phyloP scores from a whole-genome alignment of 2,113 vertebrate species.

The Phrynocephalus versicolor region DNA sequence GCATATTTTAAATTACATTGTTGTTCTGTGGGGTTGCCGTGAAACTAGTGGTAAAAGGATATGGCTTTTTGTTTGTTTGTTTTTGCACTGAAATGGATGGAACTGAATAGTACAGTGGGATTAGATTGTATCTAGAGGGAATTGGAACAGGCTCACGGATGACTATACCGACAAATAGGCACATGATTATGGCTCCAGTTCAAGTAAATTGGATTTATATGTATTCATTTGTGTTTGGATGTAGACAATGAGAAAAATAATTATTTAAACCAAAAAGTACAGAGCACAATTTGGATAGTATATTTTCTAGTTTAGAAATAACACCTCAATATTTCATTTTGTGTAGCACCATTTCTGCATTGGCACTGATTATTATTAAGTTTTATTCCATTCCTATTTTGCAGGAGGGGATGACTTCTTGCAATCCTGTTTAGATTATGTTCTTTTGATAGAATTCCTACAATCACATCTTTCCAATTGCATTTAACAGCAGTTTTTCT shows the following conservation, averaged over 20 bases:
- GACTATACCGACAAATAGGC: not conserved
- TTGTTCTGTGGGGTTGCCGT: not conserved
- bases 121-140: not conserved
- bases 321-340: not conserved
- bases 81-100: not conserved
- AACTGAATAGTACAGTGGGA: not conserved
- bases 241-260: not conserved
- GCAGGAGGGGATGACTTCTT: slow-evolving; percentile 22
- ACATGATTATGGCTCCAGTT: not conserved
- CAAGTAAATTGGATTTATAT: not conserved
- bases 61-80: too few species aligned
- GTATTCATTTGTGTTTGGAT: not conserved
- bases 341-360: not conserved
- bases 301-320: not conserved
- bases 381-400: slow-evolving; percentile 15
- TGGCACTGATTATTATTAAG: slow-evolving; percentile 7
- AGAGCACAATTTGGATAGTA: not conserved
- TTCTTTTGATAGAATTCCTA: slow-evolving; percentile 50
- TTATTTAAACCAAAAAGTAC: not conserved
- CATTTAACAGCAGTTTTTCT: slow-evolving; percentile 57
- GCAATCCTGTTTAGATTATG: slow-evolving; percentile 42
- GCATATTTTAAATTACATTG: not conserved
- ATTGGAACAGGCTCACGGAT: not conserved
- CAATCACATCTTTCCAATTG: slow-evolving; percentile 47
- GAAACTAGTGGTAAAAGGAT: too few species aligned